These are phyloP conservation scores for Aethes cnicana DNA, from an alignment of 2,888 invertebrate species.

Conservation along the genomic window DNA sequence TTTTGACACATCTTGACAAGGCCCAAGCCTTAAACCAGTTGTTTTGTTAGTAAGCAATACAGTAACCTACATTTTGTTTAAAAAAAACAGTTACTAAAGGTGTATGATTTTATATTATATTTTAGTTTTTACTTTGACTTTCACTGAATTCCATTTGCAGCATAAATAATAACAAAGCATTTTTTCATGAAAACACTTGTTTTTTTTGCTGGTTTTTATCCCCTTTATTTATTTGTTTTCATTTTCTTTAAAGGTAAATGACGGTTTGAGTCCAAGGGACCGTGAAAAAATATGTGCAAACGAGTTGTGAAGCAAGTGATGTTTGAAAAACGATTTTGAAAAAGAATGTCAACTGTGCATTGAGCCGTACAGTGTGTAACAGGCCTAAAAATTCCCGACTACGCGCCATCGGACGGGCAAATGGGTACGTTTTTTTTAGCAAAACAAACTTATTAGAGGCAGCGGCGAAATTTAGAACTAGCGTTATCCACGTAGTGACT, in stretches of 20 bases:
- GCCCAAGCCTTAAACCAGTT: conserved; percentile 34
- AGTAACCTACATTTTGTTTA: no score
- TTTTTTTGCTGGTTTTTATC: conserved; percentile 18
- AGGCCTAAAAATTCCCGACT: conserved; percentile 69
- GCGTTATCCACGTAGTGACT: background rate
- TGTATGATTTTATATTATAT: no score
- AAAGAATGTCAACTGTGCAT: conserved; percentile 48
- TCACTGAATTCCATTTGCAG: no score
- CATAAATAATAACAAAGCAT: no score
- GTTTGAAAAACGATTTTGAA: conserved; percentile 42
- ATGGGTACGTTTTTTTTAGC: conserved; percentile 65
- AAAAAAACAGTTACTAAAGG: no score
- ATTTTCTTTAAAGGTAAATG: conserved; percentile 53
- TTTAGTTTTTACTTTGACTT: no score
- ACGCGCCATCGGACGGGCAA: conserved; percentile 64
- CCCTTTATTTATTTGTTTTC: conserved; percentile 36
- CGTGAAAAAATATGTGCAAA: conserved; percentile 22
- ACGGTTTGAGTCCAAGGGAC: conserved; percentile 33
- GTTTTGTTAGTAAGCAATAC: no score
- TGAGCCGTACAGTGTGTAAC: conserved; percentile 46
- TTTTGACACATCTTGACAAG: conserved; percentile 39
- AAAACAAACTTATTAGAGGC: conserved; percentile 1
- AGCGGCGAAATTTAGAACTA: conserved; percentile 1
- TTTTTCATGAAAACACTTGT: conserved; percentile 43
- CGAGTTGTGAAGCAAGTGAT: conserved; percentile 50